Conservation (phyloP, 2,113 vertebrate genomes). For the Sula dactylatra region DNA sequence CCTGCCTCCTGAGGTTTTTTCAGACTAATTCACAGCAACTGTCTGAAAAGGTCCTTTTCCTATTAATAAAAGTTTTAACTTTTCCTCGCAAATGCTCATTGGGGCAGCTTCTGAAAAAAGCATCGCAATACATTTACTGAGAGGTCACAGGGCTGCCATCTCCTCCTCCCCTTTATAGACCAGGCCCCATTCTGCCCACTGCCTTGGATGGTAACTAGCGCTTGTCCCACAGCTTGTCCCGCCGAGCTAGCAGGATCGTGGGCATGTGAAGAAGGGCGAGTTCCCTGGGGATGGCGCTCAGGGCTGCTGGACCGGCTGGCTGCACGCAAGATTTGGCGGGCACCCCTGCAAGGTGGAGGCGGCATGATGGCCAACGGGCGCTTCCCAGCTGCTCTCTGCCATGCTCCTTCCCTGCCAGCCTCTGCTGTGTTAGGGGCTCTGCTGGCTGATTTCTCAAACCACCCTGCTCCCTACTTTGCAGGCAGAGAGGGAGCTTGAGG, state of each 20-base stretch:
- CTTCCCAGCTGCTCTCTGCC: background rate
- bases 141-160: background rate
- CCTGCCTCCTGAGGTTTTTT: background rate
- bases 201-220: rapidly evolving
- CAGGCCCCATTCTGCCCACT: rapidly evolving
- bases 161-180: background rate
- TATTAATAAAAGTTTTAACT: background rate
- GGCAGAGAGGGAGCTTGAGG: rapidly evolving
- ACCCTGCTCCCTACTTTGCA: rapidly evolving
- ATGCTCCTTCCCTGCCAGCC: background rate
- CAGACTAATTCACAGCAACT: background rate
- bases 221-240: background rate
- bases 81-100: background rate
- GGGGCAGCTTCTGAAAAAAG: background rate
- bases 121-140: rapidly evolving
- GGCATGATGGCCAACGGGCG: rapidly evolving
- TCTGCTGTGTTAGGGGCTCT: background rate
- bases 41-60: background rate
- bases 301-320: rapidly evolving
- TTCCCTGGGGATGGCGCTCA: rapidly evolving
- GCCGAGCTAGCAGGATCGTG: rapidly evolving
- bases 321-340: rapidly evolving
- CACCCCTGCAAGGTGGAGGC: rapidly evolving
- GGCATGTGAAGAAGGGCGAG: rapidly evolving
- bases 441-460: rapidly evolving